Conservation (phyloP, 2,888 invertebrate genomes). For the Thyatira batis region DNA sequence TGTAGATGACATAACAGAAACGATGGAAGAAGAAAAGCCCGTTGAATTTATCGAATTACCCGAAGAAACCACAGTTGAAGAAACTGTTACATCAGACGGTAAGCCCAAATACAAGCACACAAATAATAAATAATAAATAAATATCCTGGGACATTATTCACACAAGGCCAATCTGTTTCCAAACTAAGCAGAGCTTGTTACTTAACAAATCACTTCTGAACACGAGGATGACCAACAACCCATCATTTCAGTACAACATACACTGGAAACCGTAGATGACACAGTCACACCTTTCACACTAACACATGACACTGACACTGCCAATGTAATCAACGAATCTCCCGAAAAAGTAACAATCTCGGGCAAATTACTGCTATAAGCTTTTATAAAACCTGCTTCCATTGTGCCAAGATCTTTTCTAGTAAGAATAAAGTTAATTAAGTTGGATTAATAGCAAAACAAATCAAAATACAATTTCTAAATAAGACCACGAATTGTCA, state of each 20-base stretch:
- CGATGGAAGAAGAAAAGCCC: constrained; percentile 16
- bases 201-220: constrained; percentile 29
- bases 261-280: constrained; percentile 35
- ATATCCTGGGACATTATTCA: no score
- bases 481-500: no score
- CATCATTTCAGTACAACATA: constrained; percentile 35
- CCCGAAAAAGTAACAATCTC: constrained; percentile 49
- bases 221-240: constrained; percentile 13
- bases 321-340: constrained; percentile 21
- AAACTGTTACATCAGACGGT: constrained; percentile 40
- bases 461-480: no score
- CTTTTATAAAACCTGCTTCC: no score
- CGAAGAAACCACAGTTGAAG: constrained; percentile 49
- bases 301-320: constrained; percentile 12
- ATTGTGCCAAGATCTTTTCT: no score
- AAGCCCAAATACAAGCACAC: constrained; percentile 43
- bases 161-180: no score
- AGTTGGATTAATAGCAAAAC: no score
- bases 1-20: constrained; percentile 33
- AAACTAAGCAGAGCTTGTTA: no score
- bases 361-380: no score
- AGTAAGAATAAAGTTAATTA: no score
- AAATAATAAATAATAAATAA: no score
- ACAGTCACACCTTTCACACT: constrained; percentile 23
- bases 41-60: constrained; percentile 48